These are phyloP conservation scores for Triops longicaudatus DNA, from an alignment of 1,140 invertebrate genomes.

Conservation along the genomic window DNA sequence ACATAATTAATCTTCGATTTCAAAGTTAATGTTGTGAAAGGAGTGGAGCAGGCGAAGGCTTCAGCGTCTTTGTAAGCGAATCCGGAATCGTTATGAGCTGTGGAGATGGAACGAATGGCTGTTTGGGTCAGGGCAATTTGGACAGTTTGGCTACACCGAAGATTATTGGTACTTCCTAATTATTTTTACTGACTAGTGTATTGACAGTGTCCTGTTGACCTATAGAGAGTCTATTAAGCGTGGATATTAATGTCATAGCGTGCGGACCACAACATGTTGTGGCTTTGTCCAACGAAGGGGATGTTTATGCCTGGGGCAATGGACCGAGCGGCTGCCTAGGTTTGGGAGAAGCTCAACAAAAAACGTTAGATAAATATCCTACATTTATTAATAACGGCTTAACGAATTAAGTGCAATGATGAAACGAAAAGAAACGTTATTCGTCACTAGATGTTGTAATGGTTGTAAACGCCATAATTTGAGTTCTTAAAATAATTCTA, in stretches of 20 bases:
- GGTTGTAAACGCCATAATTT: too few species aligned
- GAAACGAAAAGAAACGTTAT: too few species aligned
- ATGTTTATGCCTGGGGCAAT: conserved; percentile 60
- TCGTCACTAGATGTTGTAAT: too few species aligned
- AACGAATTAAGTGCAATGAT: too few species aligned
- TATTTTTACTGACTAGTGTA: conserved; percentile 9
- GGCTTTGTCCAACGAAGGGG: conserved; percentile 50
- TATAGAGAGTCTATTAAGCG: conserved; percentile 43
- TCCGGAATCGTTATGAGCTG: conserved; percentile 61
- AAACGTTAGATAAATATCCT: conserved; percentile 38
- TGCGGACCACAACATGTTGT: conserved; percentile 59
- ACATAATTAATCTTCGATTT: neutral
- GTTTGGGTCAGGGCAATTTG: conserved; percentile 59
- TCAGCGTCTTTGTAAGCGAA: conserved; percentile 57
- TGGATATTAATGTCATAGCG: conserved; percentile 53
- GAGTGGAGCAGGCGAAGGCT: conserved; percentile 48
- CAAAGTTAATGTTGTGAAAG: conserved; percentile 32
- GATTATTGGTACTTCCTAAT: conserved; percentile 46
- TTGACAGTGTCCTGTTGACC: neutral
- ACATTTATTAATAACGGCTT: too few species aligned
- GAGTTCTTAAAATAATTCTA: too few species aligned
- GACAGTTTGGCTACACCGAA: conserved; percentile 50
- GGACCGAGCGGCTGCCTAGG: conserved; percentile 56
- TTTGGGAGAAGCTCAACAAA: conserved; percentile 48
- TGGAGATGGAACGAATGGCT: conserved; percentile 55